phyloP scores from a whole-genome alignment of 2,797 vertebrate genomes.

The Melanotaenia pygmaea region DNA sequence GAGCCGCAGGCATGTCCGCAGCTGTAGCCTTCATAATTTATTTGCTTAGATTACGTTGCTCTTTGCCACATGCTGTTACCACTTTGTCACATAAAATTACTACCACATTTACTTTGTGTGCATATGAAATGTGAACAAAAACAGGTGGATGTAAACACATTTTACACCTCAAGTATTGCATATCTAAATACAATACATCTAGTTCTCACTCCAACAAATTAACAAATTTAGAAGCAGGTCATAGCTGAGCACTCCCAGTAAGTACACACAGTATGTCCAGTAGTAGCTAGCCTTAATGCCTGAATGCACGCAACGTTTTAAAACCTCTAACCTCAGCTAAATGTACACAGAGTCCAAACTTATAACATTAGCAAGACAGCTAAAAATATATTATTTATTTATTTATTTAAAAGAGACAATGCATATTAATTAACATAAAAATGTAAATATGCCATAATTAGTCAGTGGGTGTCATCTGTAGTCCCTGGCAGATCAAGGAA shows the following conservation, averaged over 20 bases:
- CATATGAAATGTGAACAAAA: no score
- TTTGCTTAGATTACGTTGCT: neutral
- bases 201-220: neutral
- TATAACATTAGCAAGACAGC: neutral
- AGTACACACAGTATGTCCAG: neutral
- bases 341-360: neutral
- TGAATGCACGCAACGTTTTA: neutral
- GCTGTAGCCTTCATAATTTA: neutral
- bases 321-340: neutral
- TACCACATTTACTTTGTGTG: neutral
- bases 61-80: neutral
- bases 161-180: neutral
- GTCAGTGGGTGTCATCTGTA: no score
- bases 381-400: no score
- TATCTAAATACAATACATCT: neutral
- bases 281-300: neutral
- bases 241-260: neutral
- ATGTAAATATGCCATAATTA: no score
- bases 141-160: neutral
- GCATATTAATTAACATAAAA: no score
- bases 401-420: no score
- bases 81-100: neutral
- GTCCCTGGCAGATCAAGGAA: no score
- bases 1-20: neutral
- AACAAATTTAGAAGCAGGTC: neutral